Evolutionary conservation across 2,888 invertebrate genomes (phyloP), one percentile per base, ranked within the genome.

Genomic region (Cepaea hortensis): DNA sequence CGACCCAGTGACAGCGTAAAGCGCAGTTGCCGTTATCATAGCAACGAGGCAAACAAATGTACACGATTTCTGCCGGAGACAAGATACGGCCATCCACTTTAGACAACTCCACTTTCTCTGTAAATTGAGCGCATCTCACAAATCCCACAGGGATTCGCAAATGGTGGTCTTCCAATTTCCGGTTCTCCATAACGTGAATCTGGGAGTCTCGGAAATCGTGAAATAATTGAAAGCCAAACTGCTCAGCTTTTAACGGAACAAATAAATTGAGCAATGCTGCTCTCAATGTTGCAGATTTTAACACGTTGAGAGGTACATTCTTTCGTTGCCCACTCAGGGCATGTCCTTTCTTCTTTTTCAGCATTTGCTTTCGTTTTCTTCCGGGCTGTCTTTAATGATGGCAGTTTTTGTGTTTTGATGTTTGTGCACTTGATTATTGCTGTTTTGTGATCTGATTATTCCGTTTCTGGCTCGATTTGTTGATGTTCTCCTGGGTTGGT

Each of bases 151-250:
- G 65, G 76, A 65, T 76, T 84, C 76, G 84, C 84, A 85, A 85
- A 85, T 85, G 80, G 85, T 79, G 72, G 35, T 23, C 70, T 55
- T 13, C 80, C 85, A 85, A 85, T 85, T 85, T 85, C 85, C 85
- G 77, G 79, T 55, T 35, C 48, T 20, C 75, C 6, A 77, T 48
- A 65, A 84, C 76, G 23, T 13, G 79, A 48, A 13, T 70, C 76
- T 70, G 13, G 4, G 50, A 50, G 7, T 35, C 70, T 35, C 79
- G 23, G 85, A 80, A 85, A 85, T 85, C 79, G 23, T 61, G 20
- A 72, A 55, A 85, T 85, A 79, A 85, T 85, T 85, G 79, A 85
- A 85, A 85, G 70, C 50, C 50, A 85, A 55, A 70, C 70, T 15
- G 55, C 61, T 13, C 35, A 55, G 55, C 55, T 55, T 55, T 55